Percentiles rank a stretch among this genome's conserved stretches.
phyloP scores from a whole-genome alignment of 2,797 vertebrate genomes.

The Helostoma temminkii region DNA sequence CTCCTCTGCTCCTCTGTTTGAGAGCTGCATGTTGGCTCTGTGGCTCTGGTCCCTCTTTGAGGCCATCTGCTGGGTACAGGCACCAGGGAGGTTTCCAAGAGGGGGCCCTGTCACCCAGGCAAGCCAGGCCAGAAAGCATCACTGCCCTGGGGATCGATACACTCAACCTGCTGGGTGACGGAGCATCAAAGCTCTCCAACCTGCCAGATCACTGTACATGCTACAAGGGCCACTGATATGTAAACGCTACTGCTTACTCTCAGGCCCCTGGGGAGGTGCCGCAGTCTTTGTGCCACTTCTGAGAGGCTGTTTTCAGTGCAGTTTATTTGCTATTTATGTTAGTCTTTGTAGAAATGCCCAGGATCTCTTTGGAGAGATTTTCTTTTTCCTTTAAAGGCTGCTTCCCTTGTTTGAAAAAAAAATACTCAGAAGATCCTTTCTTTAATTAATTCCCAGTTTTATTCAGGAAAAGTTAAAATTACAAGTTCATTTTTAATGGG shows the following conservation, averaged over 20 bases:
- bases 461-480: slow-evolving; percentile 29
- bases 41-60: slow-evolving; percentile 86
- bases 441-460: slow-evolving; percentile 12
- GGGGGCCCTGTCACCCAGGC: slow-evolving; percentile 78
- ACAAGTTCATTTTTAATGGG: slow-evolving; percentile 2
- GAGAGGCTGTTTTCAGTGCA: slow-evolving; percentile 63
- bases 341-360: slow-evolving; percentile 77
- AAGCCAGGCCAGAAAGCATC: slow-evolving; percentile 77
- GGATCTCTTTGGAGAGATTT: slow-evolving; percentile 63
- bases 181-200: slow-evolving; percentile 80
- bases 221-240: slow-evolving; percentile 68
- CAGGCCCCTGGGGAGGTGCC: slow-evolving; percentile 46
- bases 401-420: slow-evolving; percentile 41
- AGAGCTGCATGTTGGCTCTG: slow-evolving; percentile 83
- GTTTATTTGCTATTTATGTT: slow-evolving; percentile 78
- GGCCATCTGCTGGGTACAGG: slow-evolving; percentile 88
- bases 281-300: slow-evolving; percentile 76
- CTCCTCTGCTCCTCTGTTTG: slow-evolving; percentile 82
- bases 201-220: slow-evolving; percentile 80
- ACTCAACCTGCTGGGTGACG: slow-evolving; percentile 80
- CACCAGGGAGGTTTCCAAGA: slow-evolving; percentile 81
- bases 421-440: neutral
- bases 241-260: slow-evolving; percentile 73
- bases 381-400: slow-evolving; percentile 56
- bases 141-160: slow-evolving; percentile 74